A percentile compares a stretch with the other conserved stretches of the same genome.
Conservation (phyloP, 2,113 vertebrate species). For the Alligator sinensis region DNA sequence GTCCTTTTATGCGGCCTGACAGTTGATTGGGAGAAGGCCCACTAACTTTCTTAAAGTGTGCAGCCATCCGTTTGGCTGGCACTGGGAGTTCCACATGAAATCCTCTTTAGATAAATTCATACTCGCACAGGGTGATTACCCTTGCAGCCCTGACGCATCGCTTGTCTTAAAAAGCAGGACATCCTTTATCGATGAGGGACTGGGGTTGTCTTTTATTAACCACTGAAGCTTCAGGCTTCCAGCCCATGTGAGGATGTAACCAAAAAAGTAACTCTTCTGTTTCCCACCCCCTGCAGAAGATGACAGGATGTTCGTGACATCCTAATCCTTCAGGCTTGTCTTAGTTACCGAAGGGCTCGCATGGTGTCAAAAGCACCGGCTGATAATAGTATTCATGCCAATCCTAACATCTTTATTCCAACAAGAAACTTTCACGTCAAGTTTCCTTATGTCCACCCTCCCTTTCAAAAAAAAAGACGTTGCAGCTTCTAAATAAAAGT, state of each 20-base stretch:
- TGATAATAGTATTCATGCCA: constrained; percentile 76
- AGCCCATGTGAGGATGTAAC: constrained; percentile 48
- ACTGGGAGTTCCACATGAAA: constrained; percentile 67
- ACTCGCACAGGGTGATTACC: constrained; percentile 66
- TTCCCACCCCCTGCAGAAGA: constrained; percentile 39
- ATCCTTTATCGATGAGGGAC: constrained; percentile 40
- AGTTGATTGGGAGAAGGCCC: constrained; percentile 81
- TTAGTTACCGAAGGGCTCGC: constrained; percentile 78
- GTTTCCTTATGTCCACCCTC: constrained; percentile 52
- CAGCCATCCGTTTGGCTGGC: constrained; percentile 76
- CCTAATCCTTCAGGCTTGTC: constrained; percentile 82
- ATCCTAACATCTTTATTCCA: constrained; percentile 82
- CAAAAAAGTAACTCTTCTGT: constrained; percentile 47
- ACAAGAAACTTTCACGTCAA: constrained; percentile 64
- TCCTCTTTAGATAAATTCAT: constrained; percentile 79
- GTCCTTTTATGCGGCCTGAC: constrained; percentile 77
- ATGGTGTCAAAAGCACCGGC: constrained; percentile 77
- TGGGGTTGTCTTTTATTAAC: constrained; percentile 63
- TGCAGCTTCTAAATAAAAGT: constrained; percentile 43
- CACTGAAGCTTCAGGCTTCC: constrained; percentile 16
- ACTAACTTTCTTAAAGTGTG: constrained; percentile 75
- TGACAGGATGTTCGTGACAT: constrained; percentile 84
- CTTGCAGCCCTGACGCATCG: constrained; percentile 12
- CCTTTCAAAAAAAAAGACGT: constrained; percentile 19
- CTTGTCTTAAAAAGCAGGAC: constrained; percentile 64